phyloP scores from a whole-genome alignment of 1,140 invertebrate species.

The Drosophila ercepeae region DNA sequence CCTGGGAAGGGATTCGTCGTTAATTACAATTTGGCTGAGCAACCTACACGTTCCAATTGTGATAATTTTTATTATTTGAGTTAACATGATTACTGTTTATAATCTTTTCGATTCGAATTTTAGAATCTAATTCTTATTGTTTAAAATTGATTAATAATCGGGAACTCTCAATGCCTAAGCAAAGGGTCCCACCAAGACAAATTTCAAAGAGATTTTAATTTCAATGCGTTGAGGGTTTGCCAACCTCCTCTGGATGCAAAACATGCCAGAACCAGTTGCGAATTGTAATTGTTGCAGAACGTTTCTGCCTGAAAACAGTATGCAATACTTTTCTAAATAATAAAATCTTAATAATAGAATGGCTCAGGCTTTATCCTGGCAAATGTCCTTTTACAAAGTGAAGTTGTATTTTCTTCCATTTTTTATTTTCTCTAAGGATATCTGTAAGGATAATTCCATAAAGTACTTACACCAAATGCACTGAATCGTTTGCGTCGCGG shows the following conservation, averaged over 20 bases:
- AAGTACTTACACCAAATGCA: slow-evolving; percentile 93
- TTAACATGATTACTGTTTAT: too few species aligned
- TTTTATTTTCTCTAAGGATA: too few species aligned
- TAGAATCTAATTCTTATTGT: too few species aligned
- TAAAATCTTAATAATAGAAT: too few species aligned
- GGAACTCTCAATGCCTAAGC: slow-evolving; percentile 75
- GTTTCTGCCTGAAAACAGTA: slow-evolving; percentile 11
- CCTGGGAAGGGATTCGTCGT: too few species aligned
- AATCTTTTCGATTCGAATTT: too few species aligned
- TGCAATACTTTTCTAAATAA: slow-evolving; percentile 24
- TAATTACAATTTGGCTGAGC: too few species aligned
- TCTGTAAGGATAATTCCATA: too few species aligned
- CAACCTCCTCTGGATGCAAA: background rate
- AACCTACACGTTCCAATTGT: too few species aligned
- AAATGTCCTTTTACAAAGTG: too few species aligned
- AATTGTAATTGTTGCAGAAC: slow-evolving; percentile 38
- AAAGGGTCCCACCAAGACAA: slow-evolving; percentile 82
- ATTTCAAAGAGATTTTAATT: slow-evolving; percentile 79
- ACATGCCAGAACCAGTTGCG: slow-evolving; percentile 43
- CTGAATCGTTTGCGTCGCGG: slow-evolving; percentile 93
- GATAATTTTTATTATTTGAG: too few species aligned
- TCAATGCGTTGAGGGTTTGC: slow-evolving; percentile 22
- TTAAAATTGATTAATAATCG: slow-evolving; percentile 54
- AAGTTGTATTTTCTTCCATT: background rate
- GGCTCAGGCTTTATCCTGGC: too few species aligned